phyloP scores from a whole-genome alignment of 2,888 invertebrate species.

The Ophion obscuratus region DNA sequence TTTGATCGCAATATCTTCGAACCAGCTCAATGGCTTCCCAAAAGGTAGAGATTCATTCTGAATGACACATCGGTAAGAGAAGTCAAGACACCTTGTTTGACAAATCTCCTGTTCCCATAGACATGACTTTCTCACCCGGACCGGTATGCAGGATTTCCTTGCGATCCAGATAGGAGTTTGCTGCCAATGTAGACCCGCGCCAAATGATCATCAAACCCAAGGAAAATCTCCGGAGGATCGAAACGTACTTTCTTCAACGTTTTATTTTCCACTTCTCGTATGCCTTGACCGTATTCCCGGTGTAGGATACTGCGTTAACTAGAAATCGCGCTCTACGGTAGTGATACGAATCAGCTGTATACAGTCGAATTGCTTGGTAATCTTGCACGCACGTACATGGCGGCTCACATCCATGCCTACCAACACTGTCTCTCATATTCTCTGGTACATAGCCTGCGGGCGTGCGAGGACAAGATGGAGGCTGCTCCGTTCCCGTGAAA shows the following conservation, averaged over 20 bases:
- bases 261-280: slow-evolving; percentile 11
- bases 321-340: slow-evolving; percentile 21
- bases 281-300: slow-evolving; percentile 1
- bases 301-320: slow-evolving; percentile 21
- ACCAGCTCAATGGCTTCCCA: not conserved
- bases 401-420: not conserved
- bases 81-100: not conserved
- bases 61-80: not conserved
- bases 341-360: not conserved
- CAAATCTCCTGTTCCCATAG: not conserved
- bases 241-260: slow-evolving; percentile 18
- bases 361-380: slow-evolving; percentile 25
- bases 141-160: not conserved
- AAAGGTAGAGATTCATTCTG: not conserved
- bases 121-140: slow-evolving; percentile 8
- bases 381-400: not conserved
- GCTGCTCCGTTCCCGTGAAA: slow-evolving; percentile 49
- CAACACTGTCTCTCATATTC: slow-evolving; percentile 23
- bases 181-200: not conserved
- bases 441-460: slow-evolving; percentile 32
- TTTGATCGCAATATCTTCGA: not conserved
- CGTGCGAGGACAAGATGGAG: slow-evolving; percentile 66
- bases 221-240: slow-evolving; percentile 16
- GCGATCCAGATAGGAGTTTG: not conserved
- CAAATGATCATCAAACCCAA: slow-evolving; percentile 10